Percentiles rank a stretch among this genome's conserved stretches.
Evolutionary conservation across 2,113 vertebrate genomes (phyloP).

Genomic region (Martes martes): DNA sequence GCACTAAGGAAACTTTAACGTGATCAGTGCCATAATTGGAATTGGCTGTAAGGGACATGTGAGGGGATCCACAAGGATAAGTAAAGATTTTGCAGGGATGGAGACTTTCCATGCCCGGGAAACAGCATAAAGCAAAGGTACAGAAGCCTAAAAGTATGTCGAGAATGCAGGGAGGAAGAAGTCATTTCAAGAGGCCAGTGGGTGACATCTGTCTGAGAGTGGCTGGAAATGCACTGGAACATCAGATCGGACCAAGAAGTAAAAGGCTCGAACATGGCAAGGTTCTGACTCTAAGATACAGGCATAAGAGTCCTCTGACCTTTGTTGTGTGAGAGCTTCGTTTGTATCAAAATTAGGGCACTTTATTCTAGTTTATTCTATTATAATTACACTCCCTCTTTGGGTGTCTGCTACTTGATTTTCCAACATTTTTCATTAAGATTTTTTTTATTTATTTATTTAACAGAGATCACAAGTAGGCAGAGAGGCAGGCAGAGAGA

Average conservation of each 20-base stretch:
- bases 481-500: no score
- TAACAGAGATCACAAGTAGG: no score
- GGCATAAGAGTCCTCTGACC: not conserved
- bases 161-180: not conserved
- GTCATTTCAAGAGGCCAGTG: not conserved
- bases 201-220: not conserved
- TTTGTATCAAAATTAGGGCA: not conserved
- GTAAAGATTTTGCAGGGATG: not conserved
- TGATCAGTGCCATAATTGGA: not conserved
- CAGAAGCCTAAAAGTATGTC: not conserved
- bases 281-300: not conserved
- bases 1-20: not conserved
- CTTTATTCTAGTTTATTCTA: not conserved
- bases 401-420: not conserved
- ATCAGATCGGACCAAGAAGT: not conserved
- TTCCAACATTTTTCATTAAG: not conserved
- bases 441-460: no score
- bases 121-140: not conserved
- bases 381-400: not conserved
- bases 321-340: not conserved
- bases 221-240: not conserved
- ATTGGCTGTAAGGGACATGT: not conserved
- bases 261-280: not conserved
- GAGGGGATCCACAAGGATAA: not conserved
- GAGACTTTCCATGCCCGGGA: not conserved